A percentile compares a stretch with the other conserved stretches of the same genome.
Evolutionary conservation across 2,888 invertebrate species (phyloP).

Genomic region (Eumerus sabulonum): DNA sequence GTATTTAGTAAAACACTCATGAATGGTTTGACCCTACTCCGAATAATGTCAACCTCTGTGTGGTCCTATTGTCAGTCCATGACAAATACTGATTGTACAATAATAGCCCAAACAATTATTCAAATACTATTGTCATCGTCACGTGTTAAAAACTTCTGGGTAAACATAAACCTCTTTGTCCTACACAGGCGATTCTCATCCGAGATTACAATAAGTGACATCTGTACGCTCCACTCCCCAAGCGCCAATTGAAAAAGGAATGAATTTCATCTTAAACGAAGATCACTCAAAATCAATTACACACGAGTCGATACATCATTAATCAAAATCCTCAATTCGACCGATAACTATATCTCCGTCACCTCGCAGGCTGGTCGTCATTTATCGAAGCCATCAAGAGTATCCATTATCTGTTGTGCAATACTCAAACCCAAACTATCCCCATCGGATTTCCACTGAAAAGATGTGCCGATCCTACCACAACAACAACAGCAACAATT

Average conservation of each 20-base stretch:
- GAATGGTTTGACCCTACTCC: too few species aligned
- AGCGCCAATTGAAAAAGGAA: slow-evolving; percentile 28
- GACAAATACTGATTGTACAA: too few species aligned
- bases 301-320: slow-evolving; percentile 43
- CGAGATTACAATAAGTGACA: too few species aligned
- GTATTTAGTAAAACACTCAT: too few species aligned
- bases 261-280: slow-evolving; percentile 20
- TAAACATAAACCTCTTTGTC: too few species aligned
- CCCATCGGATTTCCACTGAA: slow-evolving; percentile 30
- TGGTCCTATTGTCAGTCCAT: too few species aligned
- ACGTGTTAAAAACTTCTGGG: too few species aligned
- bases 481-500: background rate
- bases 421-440: background rate
- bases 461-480: slow-evolving; percentile 29
- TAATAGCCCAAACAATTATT: too few species aligned
- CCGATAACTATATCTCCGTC: background rate
- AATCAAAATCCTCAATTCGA: slow-evolving; percentile 34
- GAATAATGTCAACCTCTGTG: too few species aligned
- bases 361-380: background rate
- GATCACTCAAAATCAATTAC: slow-evolving; percentile 29
- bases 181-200: too few species aligned
- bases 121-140: too few species aligned
- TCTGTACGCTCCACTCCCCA: slow-evolving; percentile 16
- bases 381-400: slow-evolving; percentile 37
- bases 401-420: background rate